phyloP scores from a whole-genome alignment of 2,113 vertebrate species.

The Brachyistius frenatus region DNA sequence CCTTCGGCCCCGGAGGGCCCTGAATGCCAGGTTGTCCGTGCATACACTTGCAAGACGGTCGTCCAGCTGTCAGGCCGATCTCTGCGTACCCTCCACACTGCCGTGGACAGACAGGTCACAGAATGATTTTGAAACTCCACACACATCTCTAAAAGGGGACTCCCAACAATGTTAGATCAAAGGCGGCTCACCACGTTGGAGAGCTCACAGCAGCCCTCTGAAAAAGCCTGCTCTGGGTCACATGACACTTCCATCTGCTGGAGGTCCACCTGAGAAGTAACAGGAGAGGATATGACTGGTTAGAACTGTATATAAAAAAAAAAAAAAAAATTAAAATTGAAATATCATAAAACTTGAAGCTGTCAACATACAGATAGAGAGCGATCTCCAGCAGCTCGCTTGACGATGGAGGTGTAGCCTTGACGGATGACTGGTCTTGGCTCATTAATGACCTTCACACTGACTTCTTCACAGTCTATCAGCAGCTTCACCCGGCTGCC shows the following conservation, averaged over 20 bases:
- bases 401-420: slow-evolving; percentile 78
- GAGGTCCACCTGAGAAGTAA: slow-evolving; percentile 77
- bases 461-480: slow-evolving; percentile 80
- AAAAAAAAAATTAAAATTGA: not conserved
- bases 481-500: slow-evolving; percentile 77
- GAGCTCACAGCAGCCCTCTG: slow-evolving; percentile 85
- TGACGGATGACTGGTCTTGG: slow-evolving; percentile 60
- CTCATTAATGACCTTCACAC: slow-evolving; percentile 61
- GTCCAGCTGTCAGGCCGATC: slow-evolving; percentile 72
- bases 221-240: slow-evolving; percentile 81
- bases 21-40: slow-evolving; percentile 77
- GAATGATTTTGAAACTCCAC: slow-evolving; percentile 6
- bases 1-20: slow-evolving; percentile 76
- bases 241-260: slow-evolving; percentile 84
- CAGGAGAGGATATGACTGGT: not conserved
- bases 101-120: slow-evolving; percentile 12
- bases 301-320: not conserved
- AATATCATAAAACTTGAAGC: not conserved
- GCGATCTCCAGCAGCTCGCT: slow-evolving; percentile 70
- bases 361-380: slow-evolving; percentile 70
- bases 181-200: slow-evolving; percentile 77
- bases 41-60: slow-evolving; percentile 73
- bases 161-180: not conserved
- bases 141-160: not conserved
- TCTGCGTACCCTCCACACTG: slow-evolving; percentile 83